A percentile compares a stretch with the other conserved stretches of the same genome.
Evolutionary conservation across 2,113 vertebrate species (phyloP).

Genomic region (Zootoca vivipara): DNA sequence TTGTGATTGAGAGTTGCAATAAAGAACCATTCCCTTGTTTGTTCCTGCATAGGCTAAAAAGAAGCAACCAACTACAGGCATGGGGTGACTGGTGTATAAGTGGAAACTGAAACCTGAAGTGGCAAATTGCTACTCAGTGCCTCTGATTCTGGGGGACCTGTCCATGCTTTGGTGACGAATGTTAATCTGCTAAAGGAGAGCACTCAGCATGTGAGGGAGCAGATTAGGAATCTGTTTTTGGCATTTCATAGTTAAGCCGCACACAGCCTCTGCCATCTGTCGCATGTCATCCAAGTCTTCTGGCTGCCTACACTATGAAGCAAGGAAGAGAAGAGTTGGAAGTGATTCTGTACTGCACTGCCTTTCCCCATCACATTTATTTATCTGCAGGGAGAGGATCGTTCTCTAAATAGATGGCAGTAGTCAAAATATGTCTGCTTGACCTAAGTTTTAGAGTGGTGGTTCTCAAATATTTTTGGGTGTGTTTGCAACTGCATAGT

Average conservation of each 20-base stretch:
- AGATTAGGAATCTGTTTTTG: slow-evolving; percentile 53
- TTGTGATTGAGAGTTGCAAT: slow-evolving; percentile 10
- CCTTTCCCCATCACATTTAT: neutral
- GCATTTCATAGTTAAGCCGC: slow-evolving; percentile 43
- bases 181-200: slow-evolving; percentile 42
- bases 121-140: neutral
- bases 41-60: neutral
- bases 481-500: neutral
- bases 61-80: neutral
- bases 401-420: neutral
- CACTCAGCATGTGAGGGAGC: slow-evolving; percentile 8
- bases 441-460: neutral
- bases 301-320: neutral
- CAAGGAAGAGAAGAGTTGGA: neutral
- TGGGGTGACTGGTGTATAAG: rapidly evolving
- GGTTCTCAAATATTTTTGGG: neutral
- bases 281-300: slow-evolving; percentile 7
- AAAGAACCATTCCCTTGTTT: neutral
- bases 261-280: slow-evolving; percentile 46
- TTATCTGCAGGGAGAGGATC: neutral
- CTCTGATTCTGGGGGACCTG: neutral
- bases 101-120: neutral
- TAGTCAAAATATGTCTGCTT: neutral
- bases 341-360: neutral
- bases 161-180: neutral